Evolutionary conservation across 1,140 invertebrate species (phyloP).

Genomic region (Phthorimaea operculella): DNA sequence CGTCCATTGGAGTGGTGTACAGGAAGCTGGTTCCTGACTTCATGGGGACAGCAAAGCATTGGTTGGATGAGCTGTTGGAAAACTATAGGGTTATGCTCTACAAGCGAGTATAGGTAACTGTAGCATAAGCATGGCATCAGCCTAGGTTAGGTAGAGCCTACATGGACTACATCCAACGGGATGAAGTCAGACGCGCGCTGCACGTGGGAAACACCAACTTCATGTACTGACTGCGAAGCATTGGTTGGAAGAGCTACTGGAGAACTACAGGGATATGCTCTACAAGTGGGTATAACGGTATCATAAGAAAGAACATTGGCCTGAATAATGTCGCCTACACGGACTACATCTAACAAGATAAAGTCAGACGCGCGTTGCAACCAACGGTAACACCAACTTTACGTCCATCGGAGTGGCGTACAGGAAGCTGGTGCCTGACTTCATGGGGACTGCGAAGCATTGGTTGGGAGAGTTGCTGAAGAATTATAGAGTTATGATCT

Average conservation of each 20-base stretch:
- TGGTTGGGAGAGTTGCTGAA: constrained; percentile 74
- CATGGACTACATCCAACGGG: constrained; percentile 70
- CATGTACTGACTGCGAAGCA: constrained; percentile 73
- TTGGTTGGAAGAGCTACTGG: constrained; percentile 74
- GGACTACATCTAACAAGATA: constrained; percentile 71
- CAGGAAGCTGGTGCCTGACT: constrained; percentile 75
- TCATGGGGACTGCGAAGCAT: constrained; percentile 82
- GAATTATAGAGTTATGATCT: constrained; percentile 73
- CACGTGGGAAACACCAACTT: constrained; percentile 71
- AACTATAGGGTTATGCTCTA: constrained; percentile 74
- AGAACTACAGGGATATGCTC: constrained; percentile 73
- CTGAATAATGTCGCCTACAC: too few relatives aligned
- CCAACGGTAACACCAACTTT: constrained; percentile 70
- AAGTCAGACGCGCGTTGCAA: constrained; percentile 70
- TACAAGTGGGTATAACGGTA: constrained; percentile 64
- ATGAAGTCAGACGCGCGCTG: constrained; percentile 70
- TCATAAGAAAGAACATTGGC: constrained; percentile 43
- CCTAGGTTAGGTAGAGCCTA: constrained; percentile 54
- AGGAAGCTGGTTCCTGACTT: constrained; percentile 77
- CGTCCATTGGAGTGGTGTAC: constrained; percentile 69
- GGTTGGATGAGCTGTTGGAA: constrained; percentile 73
- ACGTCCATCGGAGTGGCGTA: constrained; percentile 70
- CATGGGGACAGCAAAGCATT: constrained; percentile 80
- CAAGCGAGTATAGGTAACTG: constrained; percentile 61
- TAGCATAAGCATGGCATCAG: too few relatives aligned